Conservation (phyloP, 2,888 invertebrate species). For the Eueremaeus valkanovi region DNA sequence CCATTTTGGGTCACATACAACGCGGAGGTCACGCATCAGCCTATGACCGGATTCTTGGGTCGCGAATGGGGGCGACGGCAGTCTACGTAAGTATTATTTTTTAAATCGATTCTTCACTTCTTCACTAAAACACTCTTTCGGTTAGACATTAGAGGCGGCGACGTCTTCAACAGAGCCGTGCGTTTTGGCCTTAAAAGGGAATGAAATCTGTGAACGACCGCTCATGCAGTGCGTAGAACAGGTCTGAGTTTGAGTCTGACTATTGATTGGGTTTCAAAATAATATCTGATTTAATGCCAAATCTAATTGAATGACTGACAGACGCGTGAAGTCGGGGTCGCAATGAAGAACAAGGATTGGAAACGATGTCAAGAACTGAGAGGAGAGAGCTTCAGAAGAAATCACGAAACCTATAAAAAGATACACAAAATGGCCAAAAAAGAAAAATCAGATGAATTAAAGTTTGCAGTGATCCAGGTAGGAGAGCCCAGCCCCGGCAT, state of each 20-base stretch:
- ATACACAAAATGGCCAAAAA: slow-evolving; percentile 89
- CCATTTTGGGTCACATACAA: slow-evolving; percentile 97
- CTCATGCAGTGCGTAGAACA: slow-evolving; percentile 95
- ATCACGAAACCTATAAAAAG: slow-evolving; percentile 92
- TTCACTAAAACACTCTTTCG: not conserved
- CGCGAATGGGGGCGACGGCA: slow-evolving; percentile 98
- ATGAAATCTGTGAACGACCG: slow-evolving; percentile 92
- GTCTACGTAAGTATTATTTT: slow-evolving; percentile 56
- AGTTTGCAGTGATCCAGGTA: slow-evolving; percentile 86
- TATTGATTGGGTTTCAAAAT: not conserved
- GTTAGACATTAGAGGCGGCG: not conserved
- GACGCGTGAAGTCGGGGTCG: slow-evolving; percentile 65
- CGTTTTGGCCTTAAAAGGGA: slow-evolving; percentile 90
- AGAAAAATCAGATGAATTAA: slow-evolving; percentile 62
- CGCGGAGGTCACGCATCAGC: slow-evolving; percentile 97
- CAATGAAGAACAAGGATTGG: slow-evolving; percentile 93
- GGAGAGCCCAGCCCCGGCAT: slow-evolving; percentile 99
- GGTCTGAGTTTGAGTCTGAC: slow-evolving; percentile 40
- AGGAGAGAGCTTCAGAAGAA: slow-evolving; percentile 82
- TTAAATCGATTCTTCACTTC: not conserved
- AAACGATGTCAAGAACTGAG: slow-evolving; percentile 87
- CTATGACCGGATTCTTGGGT: slow-evolving; percentile 94
- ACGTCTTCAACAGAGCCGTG: slow-evolving; percentile 79
- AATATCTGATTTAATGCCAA: not conserved
- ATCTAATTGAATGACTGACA: not conserved